Evolutionary conservation across 1,140 invertebrate genomes (phyloP).

Genomic region (Diachasma alloeum): DNA sequence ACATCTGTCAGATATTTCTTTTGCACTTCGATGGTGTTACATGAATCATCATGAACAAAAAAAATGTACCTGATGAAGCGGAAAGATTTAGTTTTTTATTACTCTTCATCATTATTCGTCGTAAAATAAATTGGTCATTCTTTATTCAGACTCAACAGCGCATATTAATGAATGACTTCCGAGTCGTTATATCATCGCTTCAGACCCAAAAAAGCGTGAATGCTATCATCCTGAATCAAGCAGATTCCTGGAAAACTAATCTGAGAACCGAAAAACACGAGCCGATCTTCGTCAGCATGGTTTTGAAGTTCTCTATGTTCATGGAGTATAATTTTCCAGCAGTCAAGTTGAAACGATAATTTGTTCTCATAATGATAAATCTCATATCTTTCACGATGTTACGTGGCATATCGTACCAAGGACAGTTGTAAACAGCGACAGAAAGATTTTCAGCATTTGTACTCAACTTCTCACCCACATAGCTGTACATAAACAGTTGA

Average conservation of each 20-base stretch:
- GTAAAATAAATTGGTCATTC: too few species aligned
- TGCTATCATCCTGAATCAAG: too few species aligned
- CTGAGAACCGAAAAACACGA: slow-evolving; percentile 30
- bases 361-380: slow-evolving; percentile 24
- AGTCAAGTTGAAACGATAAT: slow-evolving; percentile 23
- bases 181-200: too few species aligned
- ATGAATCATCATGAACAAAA: too few species aligned
- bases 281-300: slow-evolving; percentile 22
- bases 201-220: too few species aligned
- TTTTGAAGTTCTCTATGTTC: slow-evolving; percentile 28
- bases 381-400: slow-evolving; percentile 11
- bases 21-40: too few species aligned
- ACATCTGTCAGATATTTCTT: too few species aligned
- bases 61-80: too few species aligned
- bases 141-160: too few species aligned
- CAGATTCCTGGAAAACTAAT: slow-evolving; percentile 14
- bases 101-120: too few species aligned
- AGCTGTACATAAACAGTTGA: slow-evolving; percentile 32
- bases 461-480: slow-evolving; percentile 21
- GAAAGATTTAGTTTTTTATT: too few species aligned
- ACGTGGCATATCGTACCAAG: slow-evolving; percentile 23
- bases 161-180: too few species aligned
- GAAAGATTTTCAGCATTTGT: background rate
- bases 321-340: slow-evolving; percentile 28
- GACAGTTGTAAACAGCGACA: slow-evolving; percentile 7